Evolutionary conservation across 2,888 invertebrate genomes (phyloP), one percentile per base, ranked within the genome.

Genomic region (Agonopterix alstromeriana): DNA sequence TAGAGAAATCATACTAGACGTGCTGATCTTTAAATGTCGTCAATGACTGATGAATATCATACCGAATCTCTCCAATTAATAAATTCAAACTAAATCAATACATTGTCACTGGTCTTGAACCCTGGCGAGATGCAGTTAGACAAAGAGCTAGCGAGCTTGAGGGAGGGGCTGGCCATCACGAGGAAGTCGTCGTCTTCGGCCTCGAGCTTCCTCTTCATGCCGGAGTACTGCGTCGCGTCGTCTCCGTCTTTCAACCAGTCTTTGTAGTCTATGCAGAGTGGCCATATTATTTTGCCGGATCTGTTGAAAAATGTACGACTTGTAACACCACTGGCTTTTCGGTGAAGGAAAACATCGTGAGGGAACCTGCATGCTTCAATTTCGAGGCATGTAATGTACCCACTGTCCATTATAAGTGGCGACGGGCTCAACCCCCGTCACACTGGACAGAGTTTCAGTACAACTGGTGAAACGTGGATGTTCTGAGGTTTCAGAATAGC

Each of bases 211-310:
- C 72, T 73, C 58, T 78, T 82, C 67, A 82, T 73, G 38, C 73
- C 74, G 0, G 77, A 62, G 58, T 81, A 83, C 52, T 88, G 87
- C 0, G 77, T 81, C 51, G 82, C 79, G 10, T 78, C 79, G 8
- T 80, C 79, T 1, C 77, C 77, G 8, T 79, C 77, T 10, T 75
- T 82, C 5, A 73, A 56, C 66, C 81, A 80, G 55, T 88, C 86
- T 64, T 90, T 87, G 61, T 90, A 90, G 54, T 90, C 89, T 60
- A 87, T 79, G 67, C 90, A 90, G 4, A 89, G 67, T 0, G 89
- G 89, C 79, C 85, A 82, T 49, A 91, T 83, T 60, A 76, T 82
- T 67, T 83, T 80, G 1, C 84, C 89, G 0, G 90, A 90, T 57
- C 90, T 90, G 75, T 11, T 61, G 71, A 54, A 42, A 45, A 48